A percentile compares a stretch with the other conserved stretches of the same genome.
Evolutionary conservation across 2,113 vertebrate species (phyloP).

Genomic region (Microtus richardsoni): DNA sequence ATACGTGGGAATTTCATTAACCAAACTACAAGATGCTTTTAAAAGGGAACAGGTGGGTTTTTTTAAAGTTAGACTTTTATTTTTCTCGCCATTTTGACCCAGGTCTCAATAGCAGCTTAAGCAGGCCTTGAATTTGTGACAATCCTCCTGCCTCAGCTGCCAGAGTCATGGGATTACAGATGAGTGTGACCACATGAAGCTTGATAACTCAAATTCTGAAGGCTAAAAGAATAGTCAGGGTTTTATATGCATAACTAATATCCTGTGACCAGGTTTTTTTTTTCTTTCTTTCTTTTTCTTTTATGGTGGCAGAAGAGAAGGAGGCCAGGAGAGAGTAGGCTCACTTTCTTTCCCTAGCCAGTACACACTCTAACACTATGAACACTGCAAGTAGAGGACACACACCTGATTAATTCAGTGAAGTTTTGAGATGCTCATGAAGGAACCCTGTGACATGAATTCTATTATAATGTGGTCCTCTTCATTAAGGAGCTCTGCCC

Average conservation of each 20-base stretch:
- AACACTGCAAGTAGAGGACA: not conserved
- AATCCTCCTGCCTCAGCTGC: not conserved
- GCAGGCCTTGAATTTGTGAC: not conserved
- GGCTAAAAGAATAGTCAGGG: conserved; percentile 38
- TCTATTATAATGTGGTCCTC: not conserved
- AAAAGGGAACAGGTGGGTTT: not conserved
- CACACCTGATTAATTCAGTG: not conserved
- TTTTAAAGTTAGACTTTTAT: not conserved
- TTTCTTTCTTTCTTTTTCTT: not conserved
- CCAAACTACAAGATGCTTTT: conserved; percentile 61
- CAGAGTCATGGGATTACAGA: not conserved
- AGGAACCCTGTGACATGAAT: not conserved
- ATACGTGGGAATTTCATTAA: conserved; percentile 68
- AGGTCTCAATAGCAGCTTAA: not conserved
- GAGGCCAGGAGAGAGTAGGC: not conserved
- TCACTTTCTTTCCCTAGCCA: not conserved
- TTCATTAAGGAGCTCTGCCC: not conserved
- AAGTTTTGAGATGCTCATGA: conserved; percentile 23
- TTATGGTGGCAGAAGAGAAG: not conserved
- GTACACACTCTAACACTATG: not conserved
- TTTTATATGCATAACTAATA: conserved; percentile 42
- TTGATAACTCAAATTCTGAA: conserved; percentile 45
- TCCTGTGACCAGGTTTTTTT: not conserved
- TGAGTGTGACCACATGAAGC: not conserved
- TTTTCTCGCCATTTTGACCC: not conserved